A percentile compares a stretch with the other conserved stretches of the same genome.
These are phyloP conservation scores for Forbesichthys agassizii DNA, from an alignment of 2,113 vertebrate species.

Conservation along the genomic window DNA sequence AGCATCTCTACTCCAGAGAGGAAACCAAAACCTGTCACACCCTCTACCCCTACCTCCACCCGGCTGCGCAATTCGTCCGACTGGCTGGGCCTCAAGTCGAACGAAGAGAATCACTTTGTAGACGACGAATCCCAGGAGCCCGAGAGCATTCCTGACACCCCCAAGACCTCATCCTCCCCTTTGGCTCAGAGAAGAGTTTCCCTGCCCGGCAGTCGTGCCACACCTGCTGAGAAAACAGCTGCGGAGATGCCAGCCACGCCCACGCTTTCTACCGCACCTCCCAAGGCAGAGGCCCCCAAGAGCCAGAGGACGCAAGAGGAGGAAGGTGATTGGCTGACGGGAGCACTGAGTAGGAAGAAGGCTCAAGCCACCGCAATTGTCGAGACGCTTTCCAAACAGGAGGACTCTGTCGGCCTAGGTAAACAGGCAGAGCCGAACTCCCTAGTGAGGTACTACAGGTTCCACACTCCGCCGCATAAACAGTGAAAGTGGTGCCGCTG, in stretches of 20 bases:
- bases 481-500: background rate
- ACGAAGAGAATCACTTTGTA: slow-evolving; percentile 34
- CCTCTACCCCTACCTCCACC: slow-evolving; percentile 31
- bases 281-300: slow-evolving; percentile 31
- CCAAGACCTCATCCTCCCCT: slow-evolving; percentile 32
- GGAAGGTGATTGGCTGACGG: slow-evolving; percentile 80
- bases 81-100: slow-evolving; percentile 85
- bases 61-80: slow-evolving; percentile 68
- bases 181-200: slow-evolving; percentile 41
- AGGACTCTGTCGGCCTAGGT: slow-evolving; percentile 21
- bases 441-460: slow-evolving; percentile 51
- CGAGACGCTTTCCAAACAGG: slow-evolving; percentile 50
- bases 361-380: slow-evolving; percentile 33
- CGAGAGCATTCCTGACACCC: slow-evolving; percentile 20
- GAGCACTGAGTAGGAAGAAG: slow-evolving; percentile 79
- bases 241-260: slow-evolving; percentile 8
- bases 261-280: slow-evolving; percentile 27
- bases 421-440: slow-evolving; percentile 28
- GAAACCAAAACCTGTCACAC: slow-evolving; percentile 55
- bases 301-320: slow-evolving; percentile 33
- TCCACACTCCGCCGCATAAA: background rate
- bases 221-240: slow-evolving; percentile 13
- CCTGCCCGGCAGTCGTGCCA: background rate
- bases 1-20: slow-evolving; percentile 66
- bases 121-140: slow-evolving; percentile 26